Conservation (phyloP, 2,797 vertebrate genomes). For the Prionace glauca region DNA sequence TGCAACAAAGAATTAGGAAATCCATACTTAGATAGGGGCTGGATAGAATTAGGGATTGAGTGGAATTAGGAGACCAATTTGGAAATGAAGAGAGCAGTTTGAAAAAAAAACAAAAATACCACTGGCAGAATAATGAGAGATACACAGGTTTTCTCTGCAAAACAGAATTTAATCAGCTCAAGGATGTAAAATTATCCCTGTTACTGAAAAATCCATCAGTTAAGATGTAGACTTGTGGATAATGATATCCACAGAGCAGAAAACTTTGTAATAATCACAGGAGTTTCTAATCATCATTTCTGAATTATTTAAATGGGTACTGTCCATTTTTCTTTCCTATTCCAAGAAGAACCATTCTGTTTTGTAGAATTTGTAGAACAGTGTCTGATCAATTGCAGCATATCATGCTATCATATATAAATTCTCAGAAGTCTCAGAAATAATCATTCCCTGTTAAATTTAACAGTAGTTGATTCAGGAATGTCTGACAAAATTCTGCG, state of each 20-base stretch:
- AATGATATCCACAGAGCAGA: neutral
- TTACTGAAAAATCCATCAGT: neutral
- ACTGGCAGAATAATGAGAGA: neutral
- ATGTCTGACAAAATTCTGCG: neutral
- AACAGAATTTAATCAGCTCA: neutral
- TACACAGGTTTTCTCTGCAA: no score
- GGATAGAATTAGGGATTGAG: neutral
- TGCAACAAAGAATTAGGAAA: neutral
- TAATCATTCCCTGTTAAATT: neutral
- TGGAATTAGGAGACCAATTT: neutral
- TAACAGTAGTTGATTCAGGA: neutral
- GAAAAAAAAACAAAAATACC: neutral
- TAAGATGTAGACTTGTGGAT: neutral
- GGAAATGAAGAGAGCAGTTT: neutral
- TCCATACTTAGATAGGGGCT: neutral
- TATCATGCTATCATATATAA: neutral
- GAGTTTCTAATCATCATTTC: neutral
- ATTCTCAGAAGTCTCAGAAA: neutral
- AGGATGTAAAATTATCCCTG: neutral
- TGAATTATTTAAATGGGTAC: neutral
- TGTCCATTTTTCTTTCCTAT: neutral
- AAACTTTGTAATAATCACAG: neutral
- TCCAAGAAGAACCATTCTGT: neutral
- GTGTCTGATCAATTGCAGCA: neutral
- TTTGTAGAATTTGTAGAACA: neutral